phyloP scores from a whole-genome alignment of 1,140 invertebrate genomes.

The Amyelois transitella region DNA sequence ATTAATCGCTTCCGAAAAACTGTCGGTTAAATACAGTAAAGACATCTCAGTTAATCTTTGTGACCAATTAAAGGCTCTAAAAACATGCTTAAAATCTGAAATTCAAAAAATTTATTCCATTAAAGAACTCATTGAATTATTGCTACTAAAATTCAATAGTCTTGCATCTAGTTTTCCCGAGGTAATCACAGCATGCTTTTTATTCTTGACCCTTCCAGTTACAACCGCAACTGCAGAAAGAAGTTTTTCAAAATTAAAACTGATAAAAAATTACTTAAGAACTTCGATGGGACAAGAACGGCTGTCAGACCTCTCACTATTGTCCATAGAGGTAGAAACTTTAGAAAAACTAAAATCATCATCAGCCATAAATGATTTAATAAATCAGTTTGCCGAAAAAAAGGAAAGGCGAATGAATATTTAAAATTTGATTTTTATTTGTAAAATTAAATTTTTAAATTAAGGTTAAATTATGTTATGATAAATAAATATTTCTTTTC shows the following conservation, averaged over 20 bases:
- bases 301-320: no score
- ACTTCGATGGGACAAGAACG: constrained; percentile 21
- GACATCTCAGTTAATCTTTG: constrained; percentile 21
- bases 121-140: constrained; percentile 32
- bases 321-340: constrained; percentile 19
- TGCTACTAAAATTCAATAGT: constrained; percentile 36
- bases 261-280: constrained; percentile 34
- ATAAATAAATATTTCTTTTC: no score
- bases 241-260: constrained; percentile 29
- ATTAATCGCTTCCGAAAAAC: constrained; percentile 25
- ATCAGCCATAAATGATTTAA: no score
- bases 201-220: constrained; percentile 42
- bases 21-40: constrained; percentile 24
- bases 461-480: no score
- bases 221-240: not conserved
- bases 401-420: no score
- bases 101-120: constrained; percentile 23
- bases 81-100: constrained; percentile 20
- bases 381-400: no score
- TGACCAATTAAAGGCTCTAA: constrained; percentile 22
- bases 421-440: no score
- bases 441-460: no score
- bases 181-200: constrained; percentile 37
- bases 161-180: constrained; percentile 37
- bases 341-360: no score